Base-by-base conservation (phyloP, 1,140 invertebrate species). In the Ceratosolen fusciceps region DNA sequence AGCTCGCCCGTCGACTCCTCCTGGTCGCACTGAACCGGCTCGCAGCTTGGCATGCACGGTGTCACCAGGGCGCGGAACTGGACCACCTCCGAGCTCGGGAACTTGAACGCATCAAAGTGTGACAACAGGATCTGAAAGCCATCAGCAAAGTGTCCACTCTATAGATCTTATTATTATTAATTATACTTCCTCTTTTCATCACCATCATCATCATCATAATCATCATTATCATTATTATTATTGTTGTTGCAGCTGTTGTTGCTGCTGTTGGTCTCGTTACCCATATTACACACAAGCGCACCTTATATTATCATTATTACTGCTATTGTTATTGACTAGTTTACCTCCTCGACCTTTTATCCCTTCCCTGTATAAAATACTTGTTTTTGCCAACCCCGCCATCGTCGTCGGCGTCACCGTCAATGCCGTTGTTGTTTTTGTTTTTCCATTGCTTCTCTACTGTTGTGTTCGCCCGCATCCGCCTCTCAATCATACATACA, bases 81-180 rank as follows among this genome's bases (percentile, higher is more conserved):
- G 0, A 98, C 97, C 16, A 98, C 94, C 87, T 98, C 96, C 0
- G 96, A 97, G 21, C 96, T 96, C 0, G 97, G 97, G 91, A 98
- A 98, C 88, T 98, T 98, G 93, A 98, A 98, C 14, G 97, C 97
- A 87, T 98, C 97, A 89, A 98, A 98, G 87, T 96, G 95, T 10
- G 96, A 96, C n/a, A 97, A 89, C 10, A 98, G 91, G 71, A 96
- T 94, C 93, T 96, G 93, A 8, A 77, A 77, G n/a, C n/a, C 54
- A 62, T n/a, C 34, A 29, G 9, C 39, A 37, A 12, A 34, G 1
- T 24, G 7, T 47, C 16, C 0, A 39, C 43, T 68, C 34, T 62
- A 21, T 19, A 4, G 19, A 9, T 54, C 19, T 60, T 60, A 8
- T n/a, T n/a, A n/a, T n/a, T n/a, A n/a, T n/a, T n/a, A n/a, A n/a